These are phyloP conservation scores for Bactericera cockerelli DNA, from an alignment of 1,140 invertebrate species.

Conservation along the genomic window DNA sequence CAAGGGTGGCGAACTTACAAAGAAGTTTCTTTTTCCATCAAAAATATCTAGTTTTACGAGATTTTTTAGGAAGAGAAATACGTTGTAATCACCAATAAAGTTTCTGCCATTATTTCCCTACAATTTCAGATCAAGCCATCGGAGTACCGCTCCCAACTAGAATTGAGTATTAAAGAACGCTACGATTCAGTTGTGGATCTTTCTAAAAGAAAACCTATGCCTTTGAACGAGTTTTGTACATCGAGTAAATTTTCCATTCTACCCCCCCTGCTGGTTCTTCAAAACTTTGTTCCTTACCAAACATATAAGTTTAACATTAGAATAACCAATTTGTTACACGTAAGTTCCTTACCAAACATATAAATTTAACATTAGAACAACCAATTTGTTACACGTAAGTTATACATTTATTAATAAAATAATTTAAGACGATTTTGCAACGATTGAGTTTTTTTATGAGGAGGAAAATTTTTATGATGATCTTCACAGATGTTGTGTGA, in stretches of 20 bases:
- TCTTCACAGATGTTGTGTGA: too few species aligned
- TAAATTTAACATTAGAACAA: background rate
- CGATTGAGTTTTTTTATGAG: too few species aligned
- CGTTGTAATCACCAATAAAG: too few species aligned
- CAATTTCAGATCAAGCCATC: conserved; percentile 3
- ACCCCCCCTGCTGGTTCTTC: background rate
- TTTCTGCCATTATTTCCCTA: too few species aligned
- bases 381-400: background rate
- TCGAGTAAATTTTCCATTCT: background rate
- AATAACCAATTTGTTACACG: background rate
- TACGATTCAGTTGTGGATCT: background rate
- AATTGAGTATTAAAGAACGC: background rate
- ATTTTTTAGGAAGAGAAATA: too few species aligned
- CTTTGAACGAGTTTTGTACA: background rate
- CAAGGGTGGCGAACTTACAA: too few species aligned
- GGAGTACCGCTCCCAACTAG: background rate
- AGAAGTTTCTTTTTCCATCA: too few species aligned
- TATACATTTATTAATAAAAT: too few species aligned
- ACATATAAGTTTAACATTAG: background rate
- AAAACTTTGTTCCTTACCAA: background rate
- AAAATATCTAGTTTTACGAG: too few species aligned
- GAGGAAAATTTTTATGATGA: too few species aligned
- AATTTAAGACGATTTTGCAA: too few species aligned
- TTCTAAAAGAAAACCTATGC: background rate
- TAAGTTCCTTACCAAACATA: background rate